Base-by-base conservation (phyloP, 2,113 vertebrate species). In the Crotalus helleri region DNA sequence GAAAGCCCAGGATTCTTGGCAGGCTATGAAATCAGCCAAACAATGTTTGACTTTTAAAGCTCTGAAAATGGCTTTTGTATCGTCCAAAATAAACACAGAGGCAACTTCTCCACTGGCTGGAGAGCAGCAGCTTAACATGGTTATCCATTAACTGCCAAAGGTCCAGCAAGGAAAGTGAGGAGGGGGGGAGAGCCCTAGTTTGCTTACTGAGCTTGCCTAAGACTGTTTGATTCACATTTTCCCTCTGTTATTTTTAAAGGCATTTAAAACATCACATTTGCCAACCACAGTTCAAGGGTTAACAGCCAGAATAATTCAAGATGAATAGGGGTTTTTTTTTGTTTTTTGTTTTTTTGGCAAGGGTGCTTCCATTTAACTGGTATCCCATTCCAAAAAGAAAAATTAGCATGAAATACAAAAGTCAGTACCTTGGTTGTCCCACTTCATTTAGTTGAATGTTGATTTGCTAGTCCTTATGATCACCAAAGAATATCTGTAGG, bases 71-170 rank as follows among this genome's bases (percentile, higher is more conserved):
- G 93, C 85, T 90, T 0, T 92, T 85, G 0, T 91, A 93, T 95
- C 89, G 44, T 96, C 95, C 95, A 97, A 97, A 96, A 94, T 86
- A 92, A 97, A 95, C 96, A 95, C 5, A 51, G 10, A 94, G 15
- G 0, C 0, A 93, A 92, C 94, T 29, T 94, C 94, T 94, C 94
- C 93, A 24, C 19, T 59, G 29, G 93, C 0, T 0, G 44, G 93
- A 96, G 95, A 94, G 95, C 93, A 95, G 88, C 91, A 93, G 61
- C 74, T 95, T 94, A 96, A 95, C 93, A 74, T 2, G 1, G 93
- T 81, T 87, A 94, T 93, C 94, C 91, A 11, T 61, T 92, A 91
- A 93, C 93, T 92, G 88, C 95, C 89, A 61, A 74, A 0, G 53
- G 94, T 93, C 54, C 94, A 90, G 91, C 92, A 95, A 91, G 94